Base-by-base conservation (phyloP, 2,888 invertebrate genomes). In the Phoenoteleia sp. region DNA sequence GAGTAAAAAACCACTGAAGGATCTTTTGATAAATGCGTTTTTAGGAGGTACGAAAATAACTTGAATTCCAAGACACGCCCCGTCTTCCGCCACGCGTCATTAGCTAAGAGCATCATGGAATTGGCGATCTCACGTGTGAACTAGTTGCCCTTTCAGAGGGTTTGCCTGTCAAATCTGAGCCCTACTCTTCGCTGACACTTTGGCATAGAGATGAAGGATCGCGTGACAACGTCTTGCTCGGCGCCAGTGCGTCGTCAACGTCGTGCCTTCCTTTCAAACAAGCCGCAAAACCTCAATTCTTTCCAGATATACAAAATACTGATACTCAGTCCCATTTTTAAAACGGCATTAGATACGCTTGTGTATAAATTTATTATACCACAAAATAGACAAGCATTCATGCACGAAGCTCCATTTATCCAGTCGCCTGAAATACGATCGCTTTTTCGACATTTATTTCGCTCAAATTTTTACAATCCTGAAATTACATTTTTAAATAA, bases 201-300 rank as follows among this genome's bases (percentile, higher is more conserved):
- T 69, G 76, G 90, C 90, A 86, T 86, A 87, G 87, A 89, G 89
- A 90, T 87, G 76, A 92, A 72, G 90, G 90, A 93, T 93, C 92
- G 91, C 92, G 91, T 93, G 93, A 92, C 93, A 91, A 88, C 87
- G 89, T 86, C 66, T 77, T 66, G 56, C 88, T 88, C 91, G 93
- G 93, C 93, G 93, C 93, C 93, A 91, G 88, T 84, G 89, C 88
- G 91, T 91, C 92, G 90, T 92, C 80, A 88, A 81, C 79, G 71
- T 87, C 86, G 58, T 84, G 67, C 83, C 84, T 80, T 86, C 66
- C 76, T 79, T 86, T 86, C 83, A 87, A 64, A 80, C 45, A 69
- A 45, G 80, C 83, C 85, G 83, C 42, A 60, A 60, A 58, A 60
- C 54, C 66, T 71, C 74, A 49, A 85, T 54, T 66, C 79, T 80